Percentiles rank a stretch among this genome's conserved stretches.
Evolutionary conservation across 2,888 invertebrate genomes (phyloP).

Genomic region (Aricia artaxerxes): DNA sequence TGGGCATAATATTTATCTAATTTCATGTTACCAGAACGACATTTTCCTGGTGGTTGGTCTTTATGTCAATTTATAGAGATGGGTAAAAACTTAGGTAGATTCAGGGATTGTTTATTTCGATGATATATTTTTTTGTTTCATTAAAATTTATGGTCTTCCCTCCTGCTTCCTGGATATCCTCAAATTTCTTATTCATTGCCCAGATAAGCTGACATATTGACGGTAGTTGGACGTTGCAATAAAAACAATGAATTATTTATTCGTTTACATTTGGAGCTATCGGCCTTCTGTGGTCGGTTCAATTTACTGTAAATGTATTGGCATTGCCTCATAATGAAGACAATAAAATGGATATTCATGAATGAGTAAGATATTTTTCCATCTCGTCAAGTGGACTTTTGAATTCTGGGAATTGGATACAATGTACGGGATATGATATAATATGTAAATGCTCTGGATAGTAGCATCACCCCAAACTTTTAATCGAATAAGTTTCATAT

Average conservation of each 20-base stretch:
- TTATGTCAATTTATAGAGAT: background rate
- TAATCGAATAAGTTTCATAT: background rate
- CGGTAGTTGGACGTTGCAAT: slow-evolving; percentile 12
- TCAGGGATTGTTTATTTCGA: background rate
- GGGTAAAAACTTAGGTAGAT: background rate
- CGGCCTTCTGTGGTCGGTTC: slow-evolving; percentile 5
- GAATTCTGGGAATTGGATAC: background rate
- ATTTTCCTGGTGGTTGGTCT: background rate
- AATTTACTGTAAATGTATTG: slow-evolving; percentile 20
- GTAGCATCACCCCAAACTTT: background rate
- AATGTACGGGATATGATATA: background rate
- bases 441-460: background rate
- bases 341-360: slow-evolving; percentile 12
- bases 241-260: slow-evolving; percentile 33
- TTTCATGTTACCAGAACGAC: background rate
- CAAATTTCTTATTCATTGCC: slow-evolving; percentile 11
- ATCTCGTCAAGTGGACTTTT: background rate
- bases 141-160: background rate
- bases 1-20: background rate
- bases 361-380: slow-evolving; percentile 11
- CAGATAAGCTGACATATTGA: slow-evolving; percentile 17
- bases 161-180: background rate
- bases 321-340: slow-evolving; percentile 2
- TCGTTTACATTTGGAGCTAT: slow-evolving; percentile 26
- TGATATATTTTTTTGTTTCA: background rate